phyloP scores from a whole-genome alignment of 2,888 invertebrate genomes.

The Fabriciana adippe region DNA sequence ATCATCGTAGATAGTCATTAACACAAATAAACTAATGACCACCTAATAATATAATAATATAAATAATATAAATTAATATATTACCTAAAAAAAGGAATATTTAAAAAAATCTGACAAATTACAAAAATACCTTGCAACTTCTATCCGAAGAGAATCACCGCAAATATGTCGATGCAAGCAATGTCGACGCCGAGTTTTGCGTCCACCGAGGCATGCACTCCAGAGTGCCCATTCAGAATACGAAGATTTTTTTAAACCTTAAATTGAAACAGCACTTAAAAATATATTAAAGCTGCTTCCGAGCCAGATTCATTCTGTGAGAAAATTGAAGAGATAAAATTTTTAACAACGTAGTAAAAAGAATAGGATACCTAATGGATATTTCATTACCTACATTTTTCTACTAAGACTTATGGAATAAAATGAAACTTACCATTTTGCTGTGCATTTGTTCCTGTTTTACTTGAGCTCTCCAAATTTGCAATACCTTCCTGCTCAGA shows the following conservation, averaged over 20 bases:
- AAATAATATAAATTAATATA: too few relatives aligned
- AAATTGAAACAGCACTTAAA: constrained; percentile 36
- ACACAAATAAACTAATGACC: too few relatives aligned
- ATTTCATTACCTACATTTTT: neutral
- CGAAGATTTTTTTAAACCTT: constrained; percentile 53
- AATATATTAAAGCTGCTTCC: constrained; percentile 20
- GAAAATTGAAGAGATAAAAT: constrained; percentile 25
- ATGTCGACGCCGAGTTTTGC: constrained; percentile 62
- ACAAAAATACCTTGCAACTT: constrained; percentile 60
- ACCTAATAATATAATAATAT: too few relatives aligned
- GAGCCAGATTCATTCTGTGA: neutral
- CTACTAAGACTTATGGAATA: neutral
- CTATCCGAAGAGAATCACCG: constrained; percentile 65
- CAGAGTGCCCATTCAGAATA: constrained; percentile 68
- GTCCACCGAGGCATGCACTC: constrained; percentile 62
- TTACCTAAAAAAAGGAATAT: too few relatives aligned
- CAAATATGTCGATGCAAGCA: constrained; percentile 62
- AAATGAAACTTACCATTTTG: constrained; percentile 36
- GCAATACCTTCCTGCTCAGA: constrained; percentile 34
- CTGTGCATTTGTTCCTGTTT: constrained; percentile 33
- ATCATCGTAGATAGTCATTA: too few relatives aligned
- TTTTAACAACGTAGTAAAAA: constrained; percentile 5
- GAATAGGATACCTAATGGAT: neutral
- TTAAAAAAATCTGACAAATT: too few relatives aligned
- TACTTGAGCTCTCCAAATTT: constrained; percentile 39